Percentiles rank a stretch among this genome's conserved stretches.
These are phyloP conservation scores for Microcebus murinus DNA, from an alignment of 2,113 vertebrate species.

Conservation along the genomic window DNA sequence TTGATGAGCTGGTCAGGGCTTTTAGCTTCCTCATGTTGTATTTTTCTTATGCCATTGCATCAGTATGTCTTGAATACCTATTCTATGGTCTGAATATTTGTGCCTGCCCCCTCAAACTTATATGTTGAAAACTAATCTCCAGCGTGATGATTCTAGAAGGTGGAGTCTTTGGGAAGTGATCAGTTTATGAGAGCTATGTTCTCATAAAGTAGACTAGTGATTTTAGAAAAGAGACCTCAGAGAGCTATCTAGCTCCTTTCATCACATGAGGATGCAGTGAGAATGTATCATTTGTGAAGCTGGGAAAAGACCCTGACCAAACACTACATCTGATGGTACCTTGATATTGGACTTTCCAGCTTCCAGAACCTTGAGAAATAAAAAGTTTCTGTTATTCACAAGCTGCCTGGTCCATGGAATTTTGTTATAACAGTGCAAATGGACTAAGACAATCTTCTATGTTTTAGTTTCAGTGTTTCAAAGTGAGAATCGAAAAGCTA, in stretches of 20 bases:
- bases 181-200: too few relatives aligned
- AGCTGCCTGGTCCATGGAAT: neutral
- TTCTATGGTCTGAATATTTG: neutral
- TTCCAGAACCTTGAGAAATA: too few relatives aligned
- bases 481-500: neutral
- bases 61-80: neutral
- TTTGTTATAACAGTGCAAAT: neutral
- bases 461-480: neutral
- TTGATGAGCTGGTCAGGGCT: neutral
- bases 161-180: accelerated
- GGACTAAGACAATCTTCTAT: neutral
- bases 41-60: neutral
- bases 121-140: neutral
- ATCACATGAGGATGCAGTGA: neutral
- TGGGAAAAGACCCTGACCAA: neutral
- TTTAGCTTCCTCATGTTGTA: neutral
- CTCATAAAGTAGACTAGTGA: neutral
- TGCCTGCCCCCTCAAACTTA: neutral
- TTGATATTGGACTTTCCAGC: neutral
- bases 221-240: neutral
- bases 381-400: neutral
- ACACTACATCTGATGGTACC: too few relatives aligned
- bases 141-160: neutral
- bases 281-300: neutral
- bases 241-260: neutral